A percentile compares a stretch with the other conserved stretches of the same genome.
Evolutionary conservation across 2,113 vertebrate genomes (phyloP).

Genomic region (Podarcis cretensis): DNA sequence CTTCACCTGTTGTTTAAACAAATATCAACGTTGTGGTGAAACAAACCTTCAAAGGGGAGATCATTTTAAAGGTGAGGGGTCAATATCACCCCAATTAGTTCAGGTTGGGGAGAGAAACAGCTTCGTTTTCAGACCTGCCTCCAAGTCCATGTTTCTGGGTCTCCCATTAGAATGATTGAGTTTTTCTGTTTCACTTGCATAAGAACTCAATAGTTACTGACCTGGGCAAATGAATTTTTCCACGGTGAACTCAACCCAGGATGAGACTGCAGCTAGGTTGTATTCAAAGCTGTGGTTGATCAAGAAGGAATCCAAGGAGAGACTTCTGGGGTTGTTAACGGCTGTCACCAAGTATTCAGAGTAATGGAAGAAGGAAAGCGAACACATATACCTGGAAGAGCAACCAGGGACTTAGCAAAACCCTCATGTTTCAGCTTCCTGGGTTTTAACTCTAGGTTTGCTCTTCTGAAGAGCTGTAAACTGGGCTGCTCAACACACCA

Average conservation of each 20-base stretch:
- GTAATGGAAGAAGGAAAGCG: slow-evolving; percentile 94
- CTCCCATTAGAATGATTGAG: no score
- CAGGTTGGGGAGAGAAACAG: neutral
- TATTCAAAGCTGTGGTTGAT: slow-evolving; percentile 98
- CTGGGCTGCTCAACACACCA: neutral
- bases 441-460: neutral
- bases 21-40: no score
- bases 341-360: slow-evolving; percentile 97
- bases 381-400: slow-evolving; percentile 92
- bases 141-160: neutral
- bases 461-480: neutral
- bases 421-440: neutral
- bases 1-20: no score
- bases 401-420: neutral
- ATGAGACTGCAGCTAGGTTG: slow-evolving; percentile 90
- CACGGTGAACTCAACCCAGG: slow-evolving; percentile 95
- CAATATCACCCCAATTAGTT: neutral
- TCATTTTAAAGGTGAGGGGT: no score
- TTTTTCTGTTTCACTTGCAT: neutral
- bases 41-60: no score
- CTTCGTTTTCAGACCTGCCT: neutral
- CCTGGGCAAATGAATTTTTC: slow-evolving; percentile 93
- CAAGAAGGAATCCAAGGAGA: slow-evolving; percentile 95
- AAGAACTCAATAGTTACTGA: slow-evolving; percentile 50
- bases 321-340: slow-evolving; percentile 93